Base-by-base conservation (phyloP, 2,113 vertebrate genomes). In the Ahaetulla prasina region DNA sequence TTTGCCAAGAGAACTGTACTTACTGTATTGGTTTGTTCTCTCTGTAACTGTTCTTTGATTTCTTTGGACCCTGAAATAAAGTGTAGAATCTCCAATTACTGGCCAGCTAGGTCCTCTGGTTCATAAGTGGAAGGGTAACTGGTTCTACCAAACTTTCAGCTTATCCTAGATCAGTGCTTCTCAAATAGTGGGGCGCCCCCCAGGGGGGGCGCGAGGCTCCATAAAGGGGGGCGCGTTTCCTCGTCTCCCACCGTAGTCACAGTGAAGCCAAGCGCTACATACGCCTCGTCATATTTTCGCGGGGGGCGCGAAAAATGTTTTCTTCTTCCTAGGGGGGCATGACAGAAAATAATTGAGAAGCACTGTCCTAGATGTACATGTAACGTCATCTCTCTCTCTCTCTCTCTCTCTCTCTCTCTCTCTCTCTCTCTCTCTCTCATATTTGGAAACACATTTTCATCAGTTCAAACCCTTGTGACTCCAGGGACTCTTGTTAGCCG, bases 121-220 rank as follows among this genome's bases (percentile, higher is more conserved):
- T 97, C 95, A 96, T 49, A 92, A 94, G 86, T 95, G 93, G 92
- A 94, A 95, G 95, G 84, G 90, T 95, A 97, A 97, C 96, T 94
- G 93, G 96, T 97, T 97, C 96, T 96, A 96, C 95, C 96, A 93
- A 96, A 96, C 96, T 96, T 91, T 90, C 95, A 96, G 92, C 90
- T 35, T 96, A 95, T 94, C 95, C 94, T 95, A n/a, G n/a, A n/a
- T n/a, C n/a, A n/a, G n/a, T n/a, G n/a, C n/a, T n/a, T n/a, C n/a
- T n/a, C n/a, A n/a, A n/a, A n/a, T n/a, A n/a, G n/a, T n/a, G n/a
- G n/a, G n/a, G n/a, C n/a, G n/a, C n/a, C n/a, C n/a, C n/a, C n/a
- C n/a, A n/a, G n/a, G n/a, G n/a, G n/a, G n/a, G n/a, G n/a, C n/a
- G n/a, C n/a, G n/a, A n/a, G n/a, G n/a, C n/a, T n/a, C n/a, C n/a